Evolutionary conservation across 2,113 vertebrate genomes (phyloP).

Genomic region (Scomber colias): DNA sequence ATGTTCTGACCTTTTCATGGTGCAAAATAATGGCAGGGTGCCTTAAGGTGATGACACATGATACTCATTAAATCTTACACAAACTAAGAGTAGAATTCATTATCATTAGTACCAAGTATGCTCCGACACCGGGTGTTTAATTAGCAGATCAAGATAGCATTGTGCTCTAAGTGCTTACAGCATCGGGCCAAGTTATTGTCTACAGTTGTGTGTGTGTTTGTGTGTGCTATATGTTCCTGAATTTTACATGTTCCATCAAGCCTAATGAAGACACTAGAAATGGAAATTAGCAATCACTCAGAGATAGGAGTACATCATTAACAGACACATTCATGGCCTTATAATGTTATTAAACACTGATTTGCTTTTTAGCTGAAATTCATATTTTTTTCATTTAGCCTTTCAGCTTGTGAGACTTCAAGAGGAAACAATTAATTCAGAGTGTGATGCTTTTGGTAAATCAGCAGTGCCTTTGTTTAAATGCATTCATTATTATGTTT

Average conservation of each 20-base stretch:
- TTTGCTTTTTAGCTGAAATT: constrained; percentile 16
- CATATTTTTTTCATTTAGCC: background rate
- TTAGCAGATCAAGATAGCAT: constrained; percentile 55
- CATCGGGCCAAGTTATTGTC: constrained; percentile 6
- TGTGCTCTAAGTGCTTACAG: background rate
- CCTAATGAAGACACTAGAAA: constrained; percentile 50
- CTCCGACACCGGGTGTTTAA: constrained; percentile 28
- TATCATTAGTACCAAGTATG: constrained; percentile 41
- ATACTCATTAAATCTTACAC: constrained; percentile 24
- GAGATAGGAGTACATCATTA: constrained; percentile 26
- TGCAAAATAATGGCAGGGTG: background rate
- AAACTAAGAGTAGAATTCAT: constrained; percentile 31
- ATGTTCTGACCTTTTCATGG: constrained; percentile 8
- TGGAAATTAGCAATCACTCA: constrained; percentile 59
- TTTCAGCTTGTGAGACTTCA: constrained; percentile 24
- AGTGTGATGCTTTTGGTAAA: constrained; percentile 33
- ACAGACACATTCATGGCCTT: constrained; percentile 27
- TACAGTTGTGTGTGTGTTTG: background rate
- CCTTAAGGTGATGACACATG: constrained; percentile 9
- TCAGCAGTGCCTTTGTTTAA: constrained; percentile 29
- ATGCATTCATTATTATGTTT: constrained; percentile 13
- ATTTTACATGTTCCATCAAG: constrained; percentile 49
- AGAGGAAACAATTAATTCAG: constrained; percentile 35
- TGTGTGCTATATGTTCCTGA: constrained; percentile 11
- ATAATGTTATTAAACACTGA: constrained; percentile 9